These are phyloP conservation scores for Scaptomyza hsui DNA, from an alignment of 1,140 invertebrate genomes.

Conservation along the genomic window DNA sequence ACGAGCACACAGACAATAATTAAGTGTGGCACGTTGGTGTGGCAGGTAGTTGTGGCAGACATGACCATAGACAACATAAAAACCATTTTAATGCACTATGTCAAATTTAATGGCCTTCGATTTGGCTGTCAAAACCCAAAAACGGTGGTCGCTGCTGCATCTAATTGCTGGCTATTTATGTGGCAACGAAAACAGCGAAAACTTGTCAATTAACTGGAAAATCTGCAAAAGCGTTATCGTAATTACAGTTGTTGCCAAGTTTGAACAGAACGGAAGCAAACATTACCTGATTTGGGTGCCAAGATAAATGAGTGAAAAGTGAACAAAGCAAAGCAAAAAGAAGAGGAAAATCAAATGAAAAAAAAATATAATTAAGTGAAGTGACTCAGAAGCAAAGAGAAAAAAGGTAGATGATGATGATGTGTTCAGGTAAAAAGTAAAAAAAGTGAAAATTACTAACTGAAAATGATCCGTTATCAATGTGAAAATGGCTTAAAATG, in stretches of 20 bases:
- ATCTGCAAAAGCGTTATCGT: constrained; percentile 20
- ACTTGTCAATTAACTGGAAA: constrained; percentile 33
- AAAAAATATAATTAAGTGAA: constrained; percentile 9
- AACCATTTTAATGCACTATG: constrained; percentile 41
- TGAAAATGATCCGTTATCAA: background rate
- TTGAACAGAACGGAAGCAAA: constrained; percentile 27
- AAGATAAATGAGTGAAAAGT: constrained; percentile 5
- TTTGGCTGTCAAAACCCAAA: constrained; percentile 65
- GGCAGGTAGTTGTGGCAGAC: constrained; percentile 32
- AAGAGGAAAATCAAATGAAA: background rate
- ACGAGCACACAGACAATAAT: constrained; percentile 7
- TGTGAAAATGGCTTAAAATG: background rate
- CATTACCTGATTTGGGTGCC: background rate
- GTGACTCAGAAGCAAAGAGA: background rate
- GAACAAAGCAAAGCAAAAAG: too few species aligned
- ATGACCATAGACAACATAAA: constrained; percentile 68
- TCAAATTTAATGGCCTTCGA: constrained; percentile 64
- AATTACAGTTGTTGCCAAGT: constrained; percentile 32
- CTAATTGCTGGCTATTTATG: constrained; percentile 58
- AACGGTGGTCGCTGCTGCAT: constrained; percentile 52
- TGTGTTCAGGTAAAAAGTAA: background rate
- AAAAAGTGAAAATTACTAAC: background rate
- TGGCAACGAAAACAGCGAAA: constrained; percentile 23
- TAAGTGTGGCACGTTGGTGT: constrained; percentile 19
- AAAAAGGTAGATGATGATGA: constrained; percentile 6